These are phyloP conservation scores for Diarsia brunnea DNA, from an alignment of 2,888 invertebrate genomes.

Conservation along the genomic window DNA sequence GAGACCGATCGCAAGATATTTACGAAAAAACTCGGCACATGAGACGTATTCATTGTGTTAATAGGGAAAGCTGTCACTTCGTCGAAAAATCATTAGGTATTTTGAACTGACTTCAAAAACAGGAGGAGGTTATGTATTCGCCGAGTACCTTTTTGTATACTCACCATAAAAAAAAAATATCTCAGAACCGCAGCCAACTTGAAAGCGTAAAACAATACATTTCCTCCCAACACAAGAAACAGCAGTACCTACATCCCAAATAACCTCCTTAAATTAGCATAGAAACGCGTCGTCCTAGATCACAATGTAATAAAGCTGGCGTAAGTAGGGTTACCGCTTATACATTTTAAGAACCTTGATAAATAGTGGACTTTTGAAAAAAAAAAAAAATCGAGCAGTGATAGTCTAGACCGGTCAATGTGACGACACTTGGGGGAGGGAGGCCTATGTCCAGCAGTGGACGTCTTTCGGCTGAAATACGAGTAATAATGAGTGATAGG, in stretches of 20 bases:
- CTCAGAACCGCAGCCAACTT: slow-evolving; percentile 2
- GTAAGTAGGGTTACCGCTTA: background rate
- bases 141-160: background rate
- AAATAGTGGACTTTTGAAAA: background rate
- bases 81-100: background rate
- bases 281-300: slow-evolving; percentile 48
- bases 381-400: background rate
- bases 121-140: background rate
- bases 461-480: too few relatives aligned
- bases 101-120: background rate
- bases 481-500: too few relatives aligned
- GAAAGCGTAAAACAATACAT: slow-evolving; percentile 1
- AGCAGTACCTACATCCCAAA: slow-evolving; percentile 6
- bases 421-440: too few relatives aligned
- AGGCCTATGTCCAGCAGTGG: too few relatives aligned
- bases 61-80: too few relatives aligned
- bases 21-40: background rate
- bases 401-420: too few relatives aligned
- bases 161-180: background rate
- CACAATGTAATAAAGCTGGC: slow-evolving; percentile 45
- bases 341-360: background rate
- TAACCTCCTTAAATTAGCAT: slow-evolving; percentile 48
- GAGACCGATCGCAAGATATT: background rate
- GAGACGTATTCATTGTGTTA: too few relatives aligned
- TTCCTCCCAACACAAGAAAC: background rate